These are phyloP conservation scores for Odontocerum albicorne DNA, from an alignment of 2,888 invertebrate species.

Conservation along the genomic window DNA sequence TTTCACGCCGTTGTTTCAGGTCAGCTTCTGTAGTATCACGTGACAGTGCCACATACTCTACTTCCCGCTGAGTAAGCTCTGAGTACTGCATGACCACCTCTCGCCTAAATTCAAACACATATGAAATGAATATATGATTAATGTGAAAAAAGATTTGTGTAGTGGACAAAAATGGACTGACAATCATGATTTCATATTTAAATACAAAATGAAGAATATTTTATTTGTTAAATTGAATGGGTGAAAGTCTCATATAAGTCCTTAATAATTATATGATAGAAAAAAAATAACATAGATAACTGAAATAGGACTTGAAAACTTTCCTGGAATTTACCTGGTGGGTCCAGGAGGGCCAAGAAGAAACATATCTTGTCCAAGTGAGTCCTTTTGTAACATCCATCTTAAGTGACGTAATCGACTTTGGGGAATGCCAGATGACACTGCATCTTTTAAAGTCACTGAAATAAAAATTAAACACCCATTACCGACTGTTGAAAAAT, in stretches of 20 bases:
- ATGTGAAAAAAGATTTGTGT: no score
- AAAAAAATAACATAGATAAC: no score
- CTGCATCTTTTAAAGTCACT: constrained; percentile 54
- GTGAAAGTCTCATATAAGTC: no score
- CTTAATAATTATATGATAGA: no score
- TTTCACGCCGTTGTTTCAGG: constrained; percentile 93
- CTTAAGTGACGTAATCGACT: constrained; percentile 77
- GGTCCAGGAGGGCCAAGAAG: constrained; percentile 90
- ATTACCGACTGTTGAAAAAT: no score
- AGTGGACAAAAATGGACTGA: no score
- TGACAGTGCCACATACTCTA: constrained; percentile 91
- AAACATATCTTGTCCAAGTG: constrained; percentile 93
- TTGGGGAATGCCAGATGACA: constrained; percentile 65
- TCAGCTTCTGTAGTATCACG: constrained; percentile 97
- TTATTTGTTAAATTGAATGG: no score
- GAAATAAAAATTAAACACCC: constrained; percentile 18
- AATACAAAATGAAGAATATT: no score
- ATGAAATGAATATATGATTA: not conserved
- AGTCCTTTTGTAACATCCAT: constrained; percentile 97
- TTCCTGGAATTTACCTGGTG: constrained; percentile 53
- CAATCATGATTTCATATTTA: no score
- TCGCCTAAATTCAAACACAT: constrained; percentile 54
- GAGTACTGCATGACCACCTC: constrained; percentile 85
- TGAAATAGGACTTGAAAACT: no score
- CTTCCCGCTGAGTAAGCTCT: constrained; percentile 85